Evolutionary conservation across 2,888 invertebrate genomes (phyloP), one percentile per base, ranked within the genome.

Genomic region (Eucera pruinosa): DNA sequence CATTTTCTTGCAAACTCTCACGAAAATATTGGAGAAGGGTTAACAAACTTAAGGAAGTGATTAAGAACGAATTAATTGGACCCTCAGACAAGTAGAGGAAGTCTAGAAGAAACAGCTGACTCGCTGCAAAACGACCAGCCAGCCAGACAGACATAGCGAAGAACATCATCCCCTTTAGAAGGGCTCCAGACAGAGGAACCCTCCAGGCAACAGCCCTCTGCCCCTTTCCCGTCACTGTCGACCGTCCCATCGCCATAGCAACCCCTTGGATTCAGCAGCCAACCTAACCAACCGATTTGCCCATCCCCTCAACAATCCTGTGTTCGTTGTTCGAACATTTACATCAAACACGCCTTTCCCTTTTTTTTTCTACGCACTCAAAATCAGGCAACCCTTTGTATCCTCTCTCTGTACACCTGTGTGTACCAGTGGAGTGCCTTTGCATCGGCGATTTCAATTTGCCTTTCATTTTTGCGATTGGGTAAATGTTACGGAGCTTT

Each of bases 171-270:
- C 89, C 88, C 90, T 87, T 87, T 85, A 86, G 85, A 84, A 76
- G 78, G 83, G 87, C 86, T 86, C 88, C 90, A 90, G 91, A 89
- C 90, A 85, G 88, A 89, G 88, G 87, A 87, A 86, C 86, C 87
- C 88, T 81, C 85, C 72, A 83, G 84, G 84, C 86, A 81, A 83
- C 83, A 72, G 47, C 72, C 79, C 69, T 67, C 67, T 64, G 71
- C 67, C 64, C 67, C 82, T 67, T 69, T 72, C 82, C 81, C 77
- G 73, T 69, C 74, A 70, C 61, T 41, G 69, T 65, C 79, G 70
- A 78, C 78, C 74, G 80, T 74, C 72, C 81, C 84, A 90, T 91
- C 85, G 89, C 86, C 91, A 91, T 91, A 90, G 91, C 91, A 91
- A 91, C 91, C 91, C 91, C 91, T 87, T 77, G 80, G 72, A 83